Evolutionary conservation across 1,140 invertebrate species (phyloP).

Genomic region (Pseudomyrmex dendroicus): DNA sequence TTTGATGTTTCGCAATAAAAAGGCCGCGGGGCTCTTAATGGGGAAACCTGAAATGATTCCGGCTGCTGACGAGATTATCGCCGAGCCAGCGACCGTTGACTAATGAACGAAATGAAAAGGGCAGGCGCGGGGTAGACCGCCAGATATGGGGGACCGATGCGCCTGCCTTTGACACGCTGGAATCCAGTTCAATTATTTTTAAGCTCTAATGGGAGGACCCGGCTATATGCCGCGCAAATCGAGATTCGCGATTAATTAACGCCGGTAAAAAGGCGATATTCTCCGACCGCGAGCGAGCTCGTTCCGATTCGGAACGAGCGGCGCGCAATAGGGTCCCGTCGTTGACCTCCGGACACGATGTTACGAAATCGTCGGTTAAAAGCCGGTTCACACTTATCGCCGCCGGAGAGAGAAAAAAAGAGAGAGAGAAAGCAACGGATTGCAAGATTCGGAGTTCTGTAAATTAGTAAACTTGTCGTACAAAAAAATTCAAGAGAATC

Average conservation of each 20-base stretch:
- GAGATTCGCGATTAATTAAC: slow-evolving; percentile 67
- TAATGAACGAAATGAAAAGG: slow-evolving; percentile 59
- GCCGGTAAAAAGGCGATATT: slow-evolving; percentile 56
- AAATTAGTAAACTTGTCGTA: too few relatives aligned
- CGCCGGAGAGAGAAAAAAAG: background rate
- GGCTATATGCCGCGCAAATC: slow-evolving; percentile 14
- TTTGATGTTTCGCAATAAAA: slow-evolving; percentile 10
- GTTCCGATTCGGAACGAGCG: slow-evolving; percentile 28
- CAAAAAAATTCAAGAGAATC: background rate
- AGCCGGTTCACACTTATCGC: slow-evolving; percentile 5
- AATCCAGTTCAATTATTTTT: slow-evolving; percentile 74
- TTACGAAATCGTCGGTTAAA: slow-evolving; percentile 59
- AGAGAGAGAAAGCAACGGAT: background rate
- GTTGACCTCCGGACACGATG: slow-evolving; percentile 41
- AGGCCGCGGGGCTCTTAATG: background rate
- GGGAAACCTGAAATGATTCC: background rate
- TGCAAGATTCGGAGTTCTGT: background rate
- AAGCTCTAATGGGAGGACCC: slow-evolving; percentile 61
- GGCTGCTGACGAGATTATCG: slow-evolving; percentile 12
- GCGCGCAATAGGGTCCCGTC: slow-evolving; percentile 42
- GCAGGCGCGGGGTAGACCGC: background rate
- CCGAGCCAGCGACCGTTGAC: slow-evolving; percentile 1
- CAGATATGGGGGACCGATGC: background rate
- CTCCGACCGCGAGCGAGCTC: background rate
- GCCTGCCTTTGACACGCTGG: slow-evolving; percentile 64